Base-by-base conservation (phyloP, 2,797 vertebrate species). In the Mus spretus region DNA sequence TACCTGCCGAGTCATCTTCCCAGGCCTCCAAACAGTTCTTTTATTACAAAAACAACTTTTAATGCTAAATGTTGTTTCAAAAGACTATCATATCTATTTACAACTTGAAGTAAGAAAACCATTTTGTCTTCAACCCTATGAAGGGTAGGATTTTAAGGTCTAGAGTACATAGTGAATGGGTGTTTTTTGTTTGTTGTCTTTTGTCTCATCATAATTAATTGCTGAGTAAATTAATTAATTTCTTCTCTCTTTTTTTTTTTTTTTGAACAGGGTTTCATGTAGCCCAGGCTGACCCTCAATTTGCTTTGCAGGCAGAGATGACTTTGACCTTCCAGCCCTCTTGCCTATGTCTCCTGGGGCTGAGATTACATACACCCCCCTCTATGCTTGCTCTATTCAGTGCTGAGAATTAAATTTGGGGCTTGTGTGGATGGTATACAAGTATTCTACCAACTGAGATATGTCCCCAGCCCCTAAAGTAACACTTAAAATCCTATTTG, bases 191-290 rank as follows among this genome's bases (percentile, higher is more conserved):
- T 57, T 81, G 44, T 61, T 37, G 55, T 37, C 57, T 81, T 57
- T 28, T 74, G 55, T 89, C 75, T 86, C 95, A 92, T 83, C 53
- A 74, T 93, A 95, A 91, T 44, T 90, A 55, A 82, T 8, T 94
- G 59, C 34, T 72, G 31, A 90, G n/a, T 77, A 31, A 87, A 87
- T 95, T 96, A 93, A 13, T n/a, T 85, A 84, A 44, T 44, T 44
- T 44, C 44, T 44, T 44, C 44, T 44, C 14, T 61, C 1, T 14
- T 74, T 3, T 14, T 74, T 9, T n/a, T 74, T 74, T 22, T 31
- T 31, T 13, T 8, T 6, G 31, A 15, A 12, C 81, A 63, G 37
- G 81, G 37, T 63, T 10, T 65, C 81, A 63, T 31, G 26, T 63
- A 84, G 61, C 15, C 24, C 40, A 63, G 82, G 82, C 82, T 84